These are phyloP conservation scores for Psilanteris sp. DNA, from an alignment of 1,140 invertebrate genomes.

Conservation along the genomic window DNA sequence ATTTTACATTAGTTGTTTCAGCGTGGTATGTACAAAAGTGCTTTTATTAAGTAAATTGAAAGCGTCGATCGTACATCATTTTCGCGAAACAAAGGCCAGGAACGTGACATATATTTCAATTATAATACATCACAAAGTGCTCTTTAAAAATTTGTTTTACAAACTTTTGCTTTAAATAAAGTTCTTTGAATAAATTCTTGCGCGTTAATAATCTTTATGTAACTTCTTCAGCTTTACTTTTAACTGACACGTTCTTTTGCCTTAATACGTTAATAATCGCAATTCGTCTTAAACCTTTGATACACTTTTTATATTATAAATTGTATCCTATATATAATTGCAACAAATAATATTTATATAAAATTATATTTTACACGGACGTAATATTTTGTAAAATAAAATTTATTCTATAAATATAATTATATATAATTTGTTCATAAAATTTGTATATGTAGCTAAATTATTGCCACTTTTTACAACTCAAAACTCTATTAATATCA, in stretches of 20 bases:
- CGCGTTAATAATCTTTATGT: slow-evolving; percentile 29
- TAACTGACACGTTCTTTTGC: slow-evolving; percentile 46
- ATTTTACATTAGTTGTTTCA: slow-evolving; percentile 71
- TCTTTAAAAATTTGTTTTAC: slow-evolving; percentile 33
- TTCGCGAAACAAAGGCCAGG: slow-evolving; percentile 54
- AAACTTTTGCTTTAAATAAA: slow-evolving; percentile 44
- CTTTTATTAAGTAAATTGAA: slow-evolving; percentile 55
- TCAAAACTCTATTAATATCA: too few species aligned
- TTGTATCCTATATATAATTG: slow-evolving; percentile 13
- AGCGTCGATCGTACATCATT: slow-evolving; percentile 52
- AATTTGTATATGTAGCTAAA: slow-evolving; percentile 8
- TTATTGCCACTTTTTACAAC: slow-evolving; percentile 1
- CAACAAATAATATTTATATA: slow-evolving; percentile 19
- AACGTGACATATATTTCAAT: slow-evolving; percentile 52
- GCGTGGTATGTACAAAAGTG: slow-evolving; percentile 74
- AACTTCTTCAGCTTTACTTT: slow-evolving; percentile 25
- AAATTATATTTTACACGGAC: slow-evolving; percentile 46
- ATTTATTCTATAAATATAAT: slow-evolving; percentile 5
- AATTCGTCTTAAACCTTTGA: slow-evolving; percentile 46
- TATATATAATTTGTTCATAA: slow-evolving; percentile 16
- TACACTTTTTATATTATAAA: slow-evolving; percentile 20
- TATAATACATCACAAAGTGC: slow-evolving; percentile 44
- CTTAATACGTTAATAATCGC: slow-evolving; percentile 43
- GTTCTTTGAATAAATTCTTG: slow-evolving; percentile 32
- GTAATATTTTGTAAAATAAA: slow-evolving; percentile 47